Evolutionary conservation across 2,797 vertebrate species (phyloP), one percentile per base, ranked within the genome.

Genomic region (Echiichthys vipera): DNA sequence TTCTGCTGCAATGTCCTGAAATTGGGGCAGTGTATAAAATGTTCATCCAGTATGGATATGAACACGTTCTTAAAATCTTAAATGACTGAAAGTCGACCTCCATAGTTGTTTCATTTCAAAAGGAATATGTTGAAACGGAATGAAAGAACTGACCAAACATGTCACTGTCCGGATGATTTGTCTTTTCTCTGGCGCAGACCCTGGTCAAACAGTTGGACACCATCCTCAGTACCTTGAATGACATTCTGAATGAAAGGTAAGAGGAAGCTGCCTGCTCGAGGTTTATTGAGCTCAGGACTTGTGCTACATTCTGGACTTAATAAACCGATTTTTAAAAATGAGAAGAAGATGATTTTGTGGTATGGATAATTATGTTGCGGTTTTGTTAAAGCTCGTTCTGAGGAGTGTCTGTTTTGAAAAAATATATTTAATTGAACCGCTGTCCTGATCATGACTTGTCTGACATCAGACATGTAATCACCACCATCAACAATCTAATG

Each of bases 201-300:
- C 95, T 99, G 68, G 96, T 97, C 92, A 99, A 99, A 94, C 98
- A 99, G 83, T 92, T 99, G 95, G 98, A 99, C 94, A 96, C 96
- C 92, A 97, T 97, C 95, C 95, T 99, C 94, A 94, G 94, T 93
- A 96, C 96, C 86, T 90, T 99, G 87, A 97, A 98, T 81, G 98
- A 99, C 91, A 96, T 99, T 86, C 94, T 99, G 78, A 99, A 97
- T 89, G 98, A 99, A 93, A 98, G 98, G 98, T 99, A 95, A 91
- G 92, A 46, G 39, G 24, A 58, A 20, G 49, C 22, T 37, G 54
- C 4, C 12, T 9, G 18, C 32, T 37, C 7, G 22, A 22, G 7
- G 4, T 27, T 4, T 40, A 39, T 56, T 24, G 18, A 5, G 34
- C 34, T 36, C 14, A 36, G 34, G 34, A 10, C 34, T 12, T 34